Conservation (phyloP, 2,797 vertebrate genomes). For the Scyliorhinus canicula region DNA sequence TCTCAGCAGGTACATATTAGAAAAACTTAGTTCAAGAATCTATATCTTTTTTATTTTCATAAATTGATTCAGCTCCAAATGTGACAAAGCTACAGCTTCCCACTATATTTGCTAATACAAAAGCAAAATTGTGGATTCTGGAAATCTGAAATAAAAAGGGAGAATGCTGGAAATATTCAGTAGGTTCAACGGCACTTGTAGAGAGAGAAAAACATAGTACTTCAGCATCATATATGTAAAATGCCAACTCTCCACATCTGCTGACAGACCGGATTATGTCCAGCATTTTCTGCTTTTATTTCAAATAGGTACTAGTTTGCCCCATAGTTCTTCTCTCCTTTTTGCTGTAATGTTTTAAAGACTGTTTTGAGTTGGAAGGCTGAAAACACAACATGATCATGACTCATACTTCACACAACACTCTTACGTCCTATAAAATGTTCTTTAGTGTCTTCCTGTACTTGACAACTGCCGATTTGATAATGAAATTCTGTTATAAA, state of each 20-base stretch:
- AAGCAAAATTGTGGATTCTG: not conserved
- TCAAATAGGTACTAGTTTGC: not conserved
- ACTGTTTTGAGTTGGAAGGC: not conserved
- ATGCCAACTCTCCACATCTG: not conserved
- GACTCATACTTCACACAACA: not conserved
- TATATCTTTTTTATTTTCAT: not conserved
- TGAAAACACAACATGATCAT: not conserved
- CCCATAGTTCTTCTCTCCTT: not conserved
- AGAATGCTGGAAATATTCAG: not conserved
- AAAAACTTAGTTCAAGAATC: not conserved
- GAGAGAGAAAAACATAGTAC: not conserved
- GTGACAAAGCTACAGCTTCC: not conserved
- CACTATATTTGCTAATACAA: not conserved
- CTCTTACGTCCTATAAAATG: not conserved
- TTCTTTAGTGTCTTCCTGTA: not conserved
- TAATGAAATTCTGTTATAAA: not conserved
- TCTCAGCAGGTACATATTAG: not conserved
- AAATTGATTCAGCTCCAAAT: conserved; percentile 2
- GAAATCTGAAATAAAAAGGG: not conserved
- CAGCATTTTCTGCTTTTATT: not conserved
- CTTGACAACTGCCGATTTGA: not conserved
- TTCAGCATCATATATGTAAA: not conserved
- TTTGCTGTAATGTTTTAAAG: not conserved
- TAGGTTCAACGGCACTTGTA: not conserved
- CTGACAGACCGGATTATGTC: not conserved